Evolutionary conservation across 2,113 vertebrate genomes (phyloP).

Genomic region (Phodopus roborovskii): DNA sequence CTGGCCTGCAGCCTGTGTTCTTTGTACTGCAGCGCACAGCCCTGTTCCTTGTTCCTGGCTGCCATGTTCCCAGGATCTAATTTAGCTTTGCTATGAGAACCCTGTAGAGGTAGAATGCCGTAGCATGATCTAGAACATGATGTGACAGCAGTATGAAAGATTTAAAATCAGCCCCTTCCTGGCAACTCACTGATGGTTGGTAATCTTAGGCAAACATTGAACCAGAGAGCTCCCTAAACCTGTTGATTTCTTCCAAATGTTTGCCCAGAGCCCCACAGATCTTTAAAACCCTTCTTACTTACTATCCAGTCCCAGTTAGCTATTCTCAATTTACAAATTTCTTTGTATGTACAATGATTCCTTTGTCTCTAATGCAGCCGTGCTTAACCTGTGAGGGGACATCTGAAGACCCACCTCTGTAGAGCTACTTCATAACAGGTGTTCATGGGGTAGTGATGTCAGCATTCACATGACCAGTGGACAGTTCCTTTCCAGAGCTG

Average conservation of each 20-base stretch:
- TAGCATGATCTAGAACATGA: neutral
- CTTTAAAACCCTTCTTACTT: neutral
- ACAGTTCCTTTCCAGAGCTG: constrained; percentile 23
- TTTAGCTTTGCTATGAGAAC: neutral
- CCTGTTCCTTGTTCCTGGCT: neutral
- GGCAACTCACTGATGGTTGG: neutral
- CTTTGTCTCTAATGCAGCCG: neutral
- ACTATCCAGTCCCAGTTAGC: neutral
- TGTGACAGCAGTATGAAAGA: neutral
- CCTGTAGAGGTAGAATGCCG: neutral
- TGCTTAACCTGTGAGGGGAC: neutral
- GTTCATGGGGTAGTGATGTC: neutral
- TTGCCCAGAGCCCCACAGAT: constrained; percentile 24
- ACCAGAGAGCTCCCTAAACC: neutral
- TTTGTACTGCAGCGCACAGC: neutral
- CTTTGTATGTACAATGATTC: constrained; percentile 54
- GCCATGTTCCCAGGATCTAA: neutral
- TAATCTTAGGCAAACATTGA: neutral
- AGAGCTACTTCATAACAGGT: neutral
- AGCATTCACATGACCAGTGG: neutral
- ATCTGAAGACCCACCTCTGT: neutral
- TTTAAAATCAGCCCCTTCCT: neutral
- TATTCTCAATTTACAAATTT: constrained; percentile 1
- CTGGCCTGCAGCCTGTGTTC: neutral
- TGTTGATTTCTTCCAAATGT: constrained; percentile 39